Base-by-base conservation (phyloP, 2,113 vertebrate genomes). In the Nannobrachium achirus region DNA sequence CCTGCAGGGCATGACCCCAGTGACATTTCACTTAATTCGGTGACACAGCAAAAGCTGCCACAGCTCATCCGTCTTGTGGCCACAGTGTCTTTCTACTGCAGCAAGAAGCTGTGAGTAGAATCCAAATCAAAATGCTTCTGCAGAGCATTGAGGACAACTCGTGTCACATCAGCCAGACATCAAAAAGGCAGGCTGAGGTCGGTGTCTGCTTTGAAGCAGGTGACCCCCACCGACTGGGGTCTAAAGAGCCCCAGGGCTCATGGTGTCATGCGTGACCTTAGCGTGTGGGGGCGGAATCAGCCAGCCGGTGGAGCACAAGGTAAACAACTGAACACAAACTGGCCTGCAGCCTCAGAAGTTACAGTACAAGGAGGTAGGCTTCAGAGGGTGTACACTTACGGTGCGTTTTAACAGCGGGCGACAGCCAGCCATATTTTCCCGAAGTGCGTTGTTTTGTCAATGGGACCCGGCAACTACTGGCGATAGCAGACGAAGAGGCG, bases 161-260 rank as follows among this genome's bases (percentile, higher is more conserved):
- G 59, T 67, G 75, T 57, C 67, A 42, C 52, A 51, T 67, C 40
- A 33, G 46, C 2, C 8, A 39, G 16, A 20, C 56, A 60, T 50
- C 46, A 79, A 81, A n/a, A 84, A 76, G 71, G 76, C 81, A 68
- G 42, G 63, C 45, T 49, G 62, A 41, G 78, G 74, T 45, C 49
- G 52, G 13, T 2, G 19, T 39, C 20, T 51, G 74, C 74, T 84
- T 86, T 86, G 80, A 89, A 78, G 80, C 71, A 53, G 16, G 69
- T 58, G 66, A 58, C 64, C 76, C 53, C 82, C 25, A 33, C 25
- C 38, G 75, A 74, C 67, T 73, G 70, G 57, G 69, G n/a, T 73
- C 38, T 73, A 66, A 82, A 78, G 66, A 46, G 62, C 46, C 73
- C 71, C 0, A 7, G 39, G 38, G 81, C 63, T 56, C 38, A 60